Evolutionary conservation across 2,113 vertebrate genomes (phyloP).

Genomic region (Chamaetylas fuelleborni): DNA sequence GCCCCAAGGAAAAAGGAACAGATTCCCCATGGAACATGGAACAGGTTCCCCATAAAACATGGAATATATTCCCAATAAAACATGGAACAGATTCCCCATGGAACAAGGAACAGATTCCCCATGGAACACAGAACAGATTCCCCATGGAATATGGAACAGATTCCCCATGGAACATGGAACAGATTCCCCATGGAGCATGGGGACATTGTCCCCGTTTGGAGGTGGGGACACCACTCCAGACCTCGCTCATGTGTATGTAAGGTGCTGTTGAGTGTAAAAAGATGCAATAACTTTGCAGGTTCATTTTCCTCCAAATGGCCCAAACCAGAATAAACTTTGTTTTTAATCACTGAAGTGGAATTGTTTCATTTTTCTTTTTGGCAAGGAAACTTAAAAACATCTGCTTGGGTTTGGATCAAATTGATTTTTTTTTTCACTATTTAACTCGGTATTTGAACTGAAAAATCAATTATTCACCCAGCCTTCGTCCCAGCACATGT

Average conservation of each 20-base stretch:
- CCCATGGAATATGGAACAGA: neutral
- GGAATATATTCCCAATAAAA: neutral
- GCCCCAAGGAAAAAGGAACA: neutral
- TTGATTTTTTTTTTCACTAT: constrained; percentile 7
- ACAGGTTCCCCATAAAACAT: neutral
- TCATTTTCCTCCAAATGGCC: neutral
- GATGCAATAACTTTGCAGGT: neutral
- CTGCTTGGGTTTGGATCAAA: neutral
- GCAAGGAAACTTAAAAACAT: constrained; percentile 9
- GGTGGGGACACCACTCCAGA: neutral
- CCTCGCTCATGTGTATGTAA: neutral
- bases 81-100: neutral
- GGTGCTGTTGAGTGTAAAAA: neutral
- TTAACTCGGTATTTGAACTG: constrained; percentile 35
- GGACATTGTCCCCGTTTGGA: neutral
- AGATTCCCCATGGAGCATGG: neutral
- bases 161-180: too few species aligned
- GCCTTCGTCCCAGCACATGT: neutral
- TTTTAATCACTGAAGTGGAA: constrained; percentile 35
- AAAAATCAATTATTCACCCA: constrained; percentile 52
- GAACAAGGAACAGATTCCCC: neutral
- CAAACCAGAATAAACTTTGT: neutral
- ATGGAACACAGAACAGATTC: neutral
- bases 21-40: neutral
- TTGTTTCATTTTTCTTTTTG: constrained; percentile 53